These are phyloP conservation scores for Sinonovacula constricta DNA, from an alignment of 1,140 invertebrate genomes.

Conservation along the genomic window DNA sequence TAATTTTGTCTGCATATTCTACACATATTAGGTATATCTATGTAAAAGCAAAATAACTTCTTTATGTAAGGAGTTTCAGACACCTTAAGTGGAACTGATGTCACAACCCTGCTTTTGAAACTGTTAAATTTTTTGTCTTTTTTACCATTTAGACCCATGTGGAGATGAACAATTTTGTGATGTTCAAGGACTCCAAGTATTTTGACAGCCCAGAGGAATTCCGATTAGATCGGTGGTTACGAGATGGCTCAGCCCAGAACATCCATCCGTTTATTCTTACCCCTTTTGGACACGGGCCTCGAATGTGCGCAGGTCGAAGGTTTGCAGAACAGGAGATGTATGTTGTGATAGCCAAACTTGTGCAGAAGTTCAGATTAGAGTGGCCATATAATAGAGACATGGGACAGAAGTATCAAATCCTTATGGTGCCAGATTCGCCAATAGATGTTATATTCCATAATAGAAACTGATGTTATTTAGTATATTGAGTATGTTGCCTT, in stretches of 20 bases:
- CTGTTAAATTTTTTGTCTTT: conserved; percentile 13
- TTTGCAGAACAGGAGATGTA: conserved; percentile 79
- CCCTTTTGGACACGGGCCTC: conserved; percentile 89
- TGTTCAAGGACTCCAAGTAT: conserved; percentile 88
- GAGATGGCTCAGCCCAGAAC: conserved; percentile 70
- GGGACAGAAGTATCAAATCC: conserved; percentile 69
- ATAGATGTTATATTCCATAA: conserved; percentile 61
- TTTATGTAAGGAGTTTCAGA: too few relatives aligned
- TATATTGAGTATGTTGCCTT: background rate
- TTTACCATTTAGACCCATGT: conserved; percentile 86
- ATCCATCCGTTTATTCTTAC: conserved; percentile 85
- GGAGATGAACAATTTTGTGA: conserved; percentile 87
- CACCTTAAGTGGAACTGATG: too few relatives aligned
- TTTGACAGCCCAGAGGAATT: conserved; percentile 87
- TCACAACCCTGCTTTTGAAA: background rate
- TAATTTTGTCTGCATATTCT: too few relatives aligned
- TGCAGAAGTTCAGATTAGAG: conserved; percentile 77
- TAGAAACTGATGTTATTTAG: conserved; percentile 1
- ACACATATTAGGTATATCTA: too few relatives aligned
- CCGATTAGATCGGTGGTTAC: conserved; percentile 91
- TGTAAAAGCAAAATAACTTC: too few relatives aligned
- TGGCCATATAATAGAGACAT: conserved; percentile 68
- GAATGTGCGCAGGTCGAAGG: conserved; percentile 79
- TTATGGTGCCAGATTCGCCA: conserved; percentile 72
- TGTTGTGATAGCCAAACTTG: conserved; percentile 78